A percentile compares a stretch with the other conserved stretches of the same genome.
These are phyloP conservation scores for Lysiphlebus fabarum DNA, from an alignment of 1,140 invertebrate species.

Conservation along the genomic window DNA sequence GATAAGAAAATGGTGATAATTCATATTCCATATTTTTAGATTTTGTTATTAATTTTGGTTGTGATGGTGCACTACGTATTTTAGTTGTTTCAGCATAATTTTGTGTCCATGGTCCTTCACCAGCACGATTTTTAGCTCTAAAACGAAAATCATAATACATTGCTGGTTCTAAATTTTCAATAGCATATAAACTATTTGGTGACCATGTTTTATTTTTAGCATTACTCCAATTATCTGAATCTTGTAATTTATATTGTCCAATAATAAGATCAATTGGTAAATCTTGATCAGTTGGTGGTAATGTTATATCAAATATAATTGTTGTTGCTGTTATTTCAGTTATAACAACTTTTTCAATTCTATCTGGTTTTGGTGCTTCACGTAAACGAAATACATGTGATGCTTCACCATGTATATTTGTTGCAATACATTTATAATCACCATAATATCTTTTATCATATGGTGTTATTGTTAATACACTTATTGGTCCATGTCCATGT, in stretches of 20 bases:
- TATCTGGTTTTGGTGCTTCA: constrained; percentile 64
- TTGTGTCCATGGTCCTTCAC: constrained; percentile 69
- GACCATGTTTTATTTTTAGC: constrained; percentile 74
- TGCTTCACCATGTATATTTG: constrained; percentile 69
- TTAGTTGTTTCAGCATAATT: constrained; percentile 59
- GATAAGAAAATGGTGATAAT: constrained; percentile 65
- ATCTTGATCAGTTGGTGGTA: constrained; percentile 69
- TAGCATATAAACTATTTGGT: constrained; percentile 65
- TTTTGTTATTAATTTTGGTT: constrained; percentile 54
- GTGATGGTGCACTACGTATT: constrained; percentile 56
- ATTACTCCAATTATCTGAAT: constrained; percentile 62
- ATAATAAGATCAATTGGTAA: constrained; percentile 69
- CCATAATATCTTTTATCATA: constrained; percentile 66
- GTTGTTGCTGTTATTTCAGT: constrained; percentile 76
- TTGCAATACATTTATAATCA: constrained; percentile 78
- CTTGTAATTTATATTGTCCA: constrained; percentile 69
- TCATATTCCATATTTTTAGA: constrained; percentile 38
- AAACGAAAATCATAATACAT: constrained; percentile 83
- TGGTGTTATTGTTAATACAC: constrained; percentile 67
- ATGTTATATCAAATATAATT: constrained; percentile 72
- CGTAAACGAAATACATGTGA: constrained; percentile 68
- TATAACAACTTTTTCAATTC: constrained; percentile 60
- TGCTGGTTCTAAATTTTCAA: constrained; percentile 77
- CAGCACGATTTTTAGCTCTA: constrained; percentile 79
- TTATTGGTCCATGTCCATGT: constrained; percentile 65